Percentiles rank a stretch among this genome's conserved stretches.
Conservation (phyloP, 1,140 invertebrate genomes). For the Prorops nasuta region DNA sequence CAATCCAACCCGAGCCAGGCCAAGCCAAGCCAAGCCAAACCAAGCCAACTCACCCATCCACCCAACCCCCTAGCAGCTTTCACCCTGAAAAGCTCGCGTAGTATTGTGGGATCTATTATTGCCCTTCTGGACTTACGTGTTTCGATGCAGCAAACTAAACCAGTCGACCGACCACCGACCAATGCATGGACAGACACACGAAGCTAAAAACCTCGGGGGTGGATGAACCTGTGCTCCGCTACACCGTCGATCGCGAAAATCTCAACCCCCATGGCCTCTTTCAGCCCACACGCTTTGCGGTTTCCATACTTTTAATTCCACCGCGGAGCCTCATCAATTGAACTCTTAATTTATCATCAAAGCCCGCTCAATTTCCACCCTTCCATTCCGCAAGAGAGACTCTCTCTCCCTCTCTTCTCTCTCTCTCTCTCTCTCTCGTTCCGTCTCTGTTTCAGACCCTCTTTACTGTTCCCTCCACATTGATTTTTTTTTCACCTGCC, state of each 20-base stretch:
- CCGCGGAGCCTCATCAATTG: no score
- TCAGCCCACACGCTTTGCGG: no score
- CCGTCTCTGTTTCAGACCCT: neutral
- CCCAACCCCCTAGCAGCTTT: conserved; percentile 9
- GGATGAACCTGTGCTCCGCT: no score
- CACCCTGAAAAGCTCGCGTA: conserved; percentile 46
- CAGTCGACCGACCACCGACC: conserved; percentile 22
- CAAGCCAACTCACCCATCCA: conserved; percentile 5
- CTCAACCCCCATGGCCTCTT: no score
- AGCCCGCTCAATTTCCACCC: no score
- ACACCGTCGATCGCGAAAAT: no score
- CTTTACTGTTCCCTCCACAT: neutral
- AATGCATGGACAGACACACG: conserved; percentile 9
- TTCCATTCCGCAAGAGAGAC: no score
- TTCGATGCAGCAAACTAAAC: conserved; percentile 37
- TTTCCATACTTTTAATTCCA: no score
- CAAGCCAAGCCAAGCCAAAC: no score
- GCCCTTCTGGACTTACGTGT: conserved; percentile 48
- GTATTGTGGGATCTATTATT: conserved; percentile 54
- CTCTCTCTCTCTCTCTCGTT: no score
- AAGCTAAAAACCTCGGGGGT: no score
- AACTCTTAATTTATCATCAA: no score
- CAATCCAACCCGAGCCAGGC: conserved; percentile 2
- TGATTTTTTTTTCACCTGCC: neutral
- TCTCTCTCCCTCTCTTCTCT: neutral